Evolutionary conservation across 2,888 invertebrate genomes (phyloP), one percentile per base, ranked within the genome.

Genomic region (Drosophila planitibia): DNA sequence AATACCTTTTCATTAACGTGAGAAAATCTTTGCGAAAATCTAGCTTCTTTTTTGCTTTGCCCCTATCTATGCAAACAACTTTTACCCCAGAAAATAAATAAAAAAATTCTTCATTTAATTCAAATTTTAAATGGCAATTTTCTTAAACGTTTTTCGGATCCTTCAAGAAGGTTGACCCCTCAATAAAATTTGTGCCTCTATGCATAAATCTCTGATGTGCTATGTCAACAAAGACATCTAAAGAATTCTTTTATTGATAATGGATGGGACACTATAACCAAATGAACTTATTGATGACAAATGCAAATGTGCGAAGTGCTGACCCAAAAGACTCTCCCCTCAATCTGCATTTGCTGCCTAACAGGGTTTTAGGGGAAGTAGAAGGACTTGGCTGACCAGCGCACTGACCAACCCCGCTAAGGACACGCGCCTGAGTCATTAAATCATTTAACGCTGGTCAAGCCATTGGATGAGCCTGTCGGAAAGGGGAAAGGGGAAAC

Each of bases 341-440:
- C 4, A 14, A 19, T 49, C 30, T 30, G 9, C 32, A 14, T 12
- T 30, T 49, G 16, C 44, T 41, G 47, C 16, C 4, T 16, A 47
- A 25, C 25, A 25, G 25, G 47, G 7, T 25, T 51, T 58, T 61
- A 66, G 75, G 47, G 71, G 59, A 69, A 63, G 63, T 37, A 53
- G 25, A 35, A 12, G 63, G 30, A 28, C 30, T 22, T 74, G 39
- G 64, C 33, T 70, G 66, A 67, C 70, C 74, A 73, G 69, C 69
- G 5, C 60, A 63, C 4, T 80, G 70, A 69, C 83, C 74, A 76
- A 58, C 68, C 74, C 55, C 41, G 32, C 35, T 52, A 74, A 33
- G 67, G 84, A 60, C 85, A 89, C 89, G 89, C 84, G 89, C 22
- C 69, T n/a, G 25, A 73, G 64, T 70, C 59, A 73, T 76, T 76